These are phyloP conservation scores for Cyprinodon variegatus DNA, from an alignment of 2,113 vertebrate species.

Conservation along the genomic window DNA sequence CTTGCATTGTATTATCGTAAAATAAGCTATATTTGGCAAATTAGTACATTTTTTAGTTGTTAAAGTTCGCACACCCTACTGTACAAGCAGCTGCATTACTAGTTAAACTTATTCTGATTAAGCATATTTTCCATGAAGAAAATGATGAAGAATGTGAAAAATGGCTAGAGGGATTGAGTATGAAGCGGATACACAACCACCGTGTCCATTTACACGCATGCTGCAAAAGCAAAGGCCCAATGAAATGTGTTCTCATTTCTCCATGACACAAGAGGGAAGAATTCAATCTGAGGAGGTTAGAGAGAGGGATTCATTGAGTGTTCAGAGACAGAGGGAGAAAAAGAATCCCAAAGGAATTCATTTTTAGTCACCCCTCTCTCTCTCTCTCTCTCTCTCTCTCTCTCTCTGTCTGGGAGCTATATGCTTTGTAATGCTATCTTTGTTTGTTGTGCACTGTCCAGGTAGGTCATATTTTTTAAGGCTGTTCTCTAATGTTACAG, in stretches of 20 bases:
- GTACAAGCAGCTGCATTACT: neutral
- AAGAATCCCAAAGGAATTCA: slow-evolving; percentile 24
- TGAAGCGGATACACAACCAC: slow-evolving; percentile 37
- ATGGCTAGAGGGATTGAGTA: slow-evolving; percentile 2
- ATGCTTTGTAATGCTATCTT: slow-evolving; percentile 35
- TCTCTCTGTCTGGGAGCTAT: slow-evolving; percentile 37
- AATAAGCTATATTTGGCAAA: neutral
- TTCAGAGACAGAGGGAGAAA: slow-evolving; percentile 13
- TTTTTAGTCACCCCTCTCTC: slow-evolving; percentile 32
- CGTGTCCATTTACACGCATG: slow-evolving; percentile 43
- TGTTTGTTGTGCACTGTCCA: slow-evolving; percentile 41
- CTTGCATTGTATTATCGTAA: too few species aligned
- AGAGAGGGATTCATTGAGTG: slow-evolving; percentile 39
- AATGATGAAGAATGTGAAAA: neutral
- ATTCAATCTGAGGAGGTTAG: slow-evolving; percentile 46
- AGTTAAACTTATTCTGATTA: neutral
- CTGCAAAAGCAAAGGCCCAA: slow-evolving; percentile 32
- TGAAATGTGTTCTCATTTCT: slow-evolving; percentile 42
- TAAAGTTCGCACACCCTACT: neutral
- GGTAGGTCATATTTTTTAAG: slow-evolving; percentile 43
- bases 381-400: slow-evolving; percentile 6
- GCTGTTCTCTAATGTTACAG: slow-evolving; percentile 20
- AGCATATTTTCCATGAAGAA: neutral
- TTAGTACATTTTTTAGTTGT: neutral
- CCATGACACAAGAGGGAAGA: slow-evolving; percentile 26